Conservation (phyloP, 2,113 vertebrate genomes). For the Nannospalax galili region DNA sequence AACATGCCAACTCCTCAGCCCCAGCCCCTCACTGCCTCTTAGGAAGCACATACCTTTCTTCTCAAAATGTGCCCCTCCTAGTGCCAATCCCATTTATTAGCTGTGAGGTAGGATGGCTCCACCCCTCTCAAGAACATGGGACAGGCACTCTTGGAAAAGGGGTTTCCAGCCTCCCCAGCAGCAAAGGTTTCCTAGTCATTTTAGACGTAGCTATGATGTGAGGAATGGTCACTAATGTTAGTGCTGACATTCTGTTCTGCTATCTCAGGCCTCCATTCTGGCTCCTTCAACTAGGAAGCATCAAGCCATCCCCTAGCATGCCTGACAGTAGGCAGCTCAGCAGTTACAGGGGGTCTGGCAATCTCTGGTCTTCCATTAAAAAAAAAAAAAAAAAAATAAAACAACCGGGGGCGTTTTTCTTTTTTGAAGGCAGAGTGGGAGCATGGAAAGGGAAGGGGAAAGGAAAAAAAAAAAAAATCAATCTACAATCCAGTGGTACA, state of each 20-base stretch:
- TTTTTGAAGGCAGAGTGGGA: conserved; percentile 68
- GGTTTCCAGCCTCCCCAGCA: conserved; percentile 79
- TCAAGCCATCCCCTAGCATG: conserved; percentile 17
- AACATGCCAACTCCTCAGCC: neutral
- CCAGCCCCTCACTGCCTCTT: neutral
- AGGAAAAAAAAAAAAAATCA: conserved; percentile 67
- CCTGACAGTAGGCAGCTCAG: conserved; percentile 46
- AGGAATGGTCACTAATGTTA: conserved; percentile 76
- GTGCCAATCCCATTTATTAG: neutral
- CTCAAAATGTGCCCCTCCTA: neutral
- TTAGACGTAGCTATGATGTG: conserved; percentile 58
- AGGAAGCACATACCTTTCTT: neutral
- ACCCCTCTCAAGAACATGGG: conserved; percentile 15
- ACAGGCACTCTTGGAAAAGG: conserved; percentile 64
- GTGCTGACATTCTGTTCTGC: conserved; percentile 23
- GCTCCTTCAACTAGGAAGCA: neutral
- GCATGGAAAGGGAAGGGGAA: conserved; percentile 53
- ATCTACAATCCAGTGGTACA: conserved; percentile 77
- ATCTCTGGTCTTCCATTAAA: conserved; percentile 69
- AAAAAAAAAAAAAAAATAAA: conserved; percentile 68
- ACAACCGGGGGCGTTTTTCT: conserved; percentile 61
- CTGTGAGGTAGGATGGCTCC: neutral
- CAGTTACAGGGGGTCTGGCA: conserved; percentile 42
- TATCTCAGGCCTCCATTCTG: conserved; percentile 35
- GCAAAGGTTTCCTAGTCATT: conserved; percentile 79